These are phyloP conservation scores for Drosophila guanche DNA, from an alignment of 1,140 invertebrate species.

Conservation along the genomic window DNA sequence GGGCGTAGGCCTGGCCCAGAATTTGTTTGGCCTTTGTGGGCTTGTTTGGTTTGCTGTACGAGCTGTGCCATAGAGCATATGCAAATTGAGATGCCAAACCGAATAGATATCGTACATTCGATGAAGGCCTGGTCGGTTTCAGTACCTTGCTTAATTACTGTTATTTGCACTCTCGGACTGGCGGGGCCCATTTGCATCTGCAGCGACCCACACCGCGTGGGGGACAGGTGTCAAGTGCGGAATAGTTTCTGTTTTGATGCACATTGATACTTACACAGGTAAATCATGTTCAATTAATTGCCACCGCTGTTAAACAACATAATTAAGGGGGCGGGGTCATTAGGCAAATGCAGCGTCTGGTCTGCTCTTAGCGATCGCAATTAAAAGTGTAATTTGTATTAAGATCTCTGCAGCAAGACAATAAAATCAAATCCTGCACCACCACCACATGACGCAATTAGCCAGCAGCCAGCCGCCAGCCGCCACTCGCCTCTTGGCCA, in stretches of 20 bases:
- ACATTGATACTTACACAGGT: slow-evolving; percentile 40
- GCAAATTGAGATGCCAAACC: slow-evolving; percentile 35
- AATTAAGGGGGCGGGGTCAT: slow-evolving; percentile 62
- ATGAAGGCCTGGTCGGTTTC: slow-evolving; percentile 48
- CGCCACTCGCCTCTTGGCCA: slow-evolving; percentile 26
- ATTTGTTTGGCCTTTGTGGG: slow-evolving; percentile 13
- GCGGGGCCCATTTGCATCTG: slow-evolving; percentile 26
- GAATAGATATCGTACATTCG: slow-evolving; percentile 24
- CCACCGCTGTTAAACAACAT: slow-evolving; percentile 73
- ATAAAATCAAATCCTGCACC: slow-evolving; percentile 60
- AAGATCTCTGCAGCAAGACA: slow-evolving; percentile 45
- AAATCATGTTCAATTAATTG: slow-evolving; percentile 78
- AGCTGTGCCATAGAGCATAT: slow-evolving; percentile 5
- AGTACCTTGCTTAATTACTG: slow-evolving; percentile 41
- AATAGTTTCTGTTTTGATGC: slow-evolving; percentile 22
- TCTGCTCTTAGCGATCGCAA: slow-evolving; percentile 35
- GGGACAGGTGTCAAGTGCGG: slow-evolving; percentile 33
- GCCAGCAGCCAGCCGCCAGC: slow-evolving; percentile 1
- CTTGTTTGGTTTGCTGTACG: slow-evolving; percentile 5
- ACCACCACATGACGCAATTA: slow-evolving; percentile 21
- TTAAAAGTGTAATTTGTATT: slow-evolving; percentile 69
- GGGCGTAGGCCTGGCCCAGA: slow-evolving; percentile 37
- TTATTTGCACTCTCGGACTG: slow-evolving; percentile 29
- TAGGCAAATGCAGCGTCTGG: slow-evolving; percentile 67
- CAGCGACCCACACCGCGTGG: background rate